Percentiles rank a stretch among this genome's conserved stretches.
phyloP scores from a whole-genome alignment of 2,797 vertebrate species.

The Crenichthys baileyi region DNA sequence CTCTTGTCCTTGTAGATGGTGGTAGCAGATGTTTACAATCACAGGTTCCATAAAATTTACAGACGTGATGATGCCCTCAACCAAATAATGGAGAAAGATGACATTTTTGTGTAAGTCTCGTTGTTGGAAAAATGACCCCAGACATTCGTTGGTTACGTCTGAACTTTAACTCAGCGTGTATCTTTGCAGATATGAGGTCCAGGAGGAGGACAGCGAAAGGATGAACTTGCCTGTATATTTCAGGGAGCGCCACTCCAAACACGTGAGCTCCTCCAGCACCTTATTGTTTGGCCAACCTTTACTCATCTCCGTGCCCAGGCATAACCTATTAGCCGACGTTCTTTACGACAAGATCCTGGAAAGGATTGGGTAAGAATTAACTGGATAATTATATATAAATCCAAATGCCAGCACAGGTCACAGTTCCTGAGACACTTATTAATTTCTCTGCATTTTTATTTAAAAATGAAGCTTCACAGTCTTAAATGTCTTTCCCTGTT shows the following conservation, averaged over 20 bases:
- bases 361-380: constrained; percentile 87
- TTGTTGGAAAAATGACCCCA: neutral
- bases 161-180: neutral
- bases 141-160: too few species aligned
- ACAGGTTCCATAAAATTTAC: constrained; percentile 97
- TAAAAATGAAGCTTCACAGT: neutral
- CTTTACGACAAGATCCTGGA: constrained; percentile 90
- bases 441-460: neutral
- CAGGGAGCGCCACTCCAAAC: constrained; percentile 89
- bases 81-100: constrained; percentile 95
- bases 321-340: constrained; percentile 87
- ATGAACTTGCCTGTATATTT: constrained; percentile 94
- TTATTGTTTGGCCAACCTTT: constrained; percentile 94
- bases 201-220: constrained; percentile 83
- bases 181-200: constrained; percentile 89
- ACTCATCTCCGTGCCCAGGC: constrained; percentile 88
- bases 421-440: neutral
- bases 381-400: neutral
- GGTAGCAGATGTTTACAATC: constrained; percentile 97
- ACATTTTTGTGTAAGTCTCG: constrained; percentile 93
- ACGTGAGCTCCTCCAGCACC: constrained; percentile 84
- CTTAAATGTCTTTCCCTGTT: neutral
- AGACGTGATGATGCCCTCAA: constrained; percentile 92
- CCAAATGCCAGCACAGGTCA: neutral
- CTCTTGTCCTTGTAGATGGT: constrained; percentile 86